Percentiles rank a stretch among this genome's conserved stretches.
These are phyloP conservation scores for Lingula anatina DNA, from an alignment of 2,888 invertebrate genomes.

Conservation along the genomic window DNA sequence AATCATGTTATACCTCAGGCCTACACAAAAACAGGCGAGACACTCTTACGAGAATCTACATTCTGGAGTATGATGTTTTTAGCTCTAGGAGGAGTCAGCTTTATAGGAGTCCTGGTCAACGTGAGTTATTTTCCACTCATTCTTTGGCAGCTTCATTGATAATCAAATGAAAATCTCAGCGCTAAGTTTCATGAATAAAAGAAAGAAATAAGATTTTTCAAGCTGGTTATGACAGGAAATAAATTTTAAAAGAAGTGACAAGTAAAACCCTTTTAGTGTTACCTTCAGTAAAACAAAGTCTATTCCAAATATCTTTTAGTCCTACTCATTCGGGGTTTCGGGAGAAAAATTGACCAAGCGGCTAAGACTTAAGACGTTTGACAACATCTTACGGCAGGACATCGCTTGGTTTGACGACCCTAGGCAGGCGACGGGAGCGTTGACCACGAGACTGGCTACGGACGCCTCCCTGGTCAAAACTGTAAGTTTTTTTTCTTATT, in stretches of 20 bases:
- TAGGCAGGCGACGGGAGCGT: conserved; percentile 33
- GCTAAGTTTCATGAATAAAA: too few relatives aligned
- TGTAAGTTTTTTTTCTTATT: too few relatives aligned
- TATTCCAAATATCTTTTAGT: conserved; percentile 19
- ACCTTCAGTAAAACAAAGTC: too few relatives aligned
- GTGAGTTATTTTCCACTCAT: not conserved
- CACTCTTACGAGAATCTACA: not conserved
- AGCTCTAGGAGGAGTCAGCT: not conserved
- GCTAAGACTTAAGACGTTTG: conserved; percentile 47
- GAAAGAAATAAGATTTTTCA: too few relatives aligned
- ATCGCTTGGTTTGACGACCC: conserved; percentile 40
- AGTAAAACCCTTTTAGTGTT: too few relatives aligned
- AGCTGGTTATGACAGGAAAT: too few relatives aligned
- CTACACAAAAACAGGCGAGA: not conserved
- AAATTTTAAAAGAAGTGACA: too few relatives aligned
- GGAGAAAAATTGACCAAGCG: conserved; percentile 48
- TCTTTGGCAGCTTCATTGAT: not conserved
- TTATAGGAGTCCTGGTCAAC: not conserved
- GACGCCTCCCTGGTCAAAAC: conserved; percentile 38
- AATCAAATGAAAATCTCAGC: too few relatives aligned
- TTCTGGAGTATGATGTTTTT: not conserved
- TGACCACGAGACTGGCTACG: conserved; percentile 39
- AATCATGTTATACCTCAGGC: too few relatives aligned
- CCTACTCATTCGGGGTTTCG: conserved; percentile 40
- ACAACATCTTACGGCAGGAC: conserved; percentile 31